Percentiles rank a stretch among this genome's conserved stretches.
Conservation (phyloP, 2,113 vertebrate species). For the Leiothrix lutea region DNA sequence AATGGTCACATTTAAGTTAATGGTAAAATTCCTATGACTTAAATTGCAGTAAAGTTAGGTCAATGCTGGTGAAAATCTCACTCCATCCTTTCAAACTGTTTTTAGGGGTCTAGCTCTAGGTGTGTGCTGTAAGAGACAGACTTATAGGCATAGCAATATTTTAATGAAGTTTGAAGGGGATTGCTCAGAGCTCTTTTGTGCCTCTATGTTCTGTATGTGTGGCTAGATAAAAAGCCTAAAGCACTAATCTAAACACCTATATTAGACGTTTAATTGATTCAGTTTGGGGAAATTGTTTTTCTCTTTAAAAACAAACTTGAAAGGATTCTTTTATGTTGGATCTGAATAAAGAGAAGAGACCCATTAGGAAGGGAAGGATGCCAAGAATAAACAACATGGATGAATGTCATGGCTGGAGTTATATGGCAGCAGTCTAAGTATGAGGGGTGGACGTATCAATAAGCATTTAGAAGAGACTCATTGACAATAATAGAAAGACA, state of each 20-base stretch:
- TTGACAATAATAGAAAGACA: background rate
- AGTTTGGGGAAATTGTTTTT: conserved; percentile 10
- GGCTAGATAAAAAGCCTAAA: conserved; percentile 19
- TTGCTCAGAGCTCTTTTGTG: background rate
- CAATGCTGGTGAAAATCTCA: background rate
- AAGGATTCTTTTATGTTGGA: background rate
- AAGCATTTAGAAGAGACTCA: background rate
- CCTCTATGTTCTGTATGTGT: background rate
- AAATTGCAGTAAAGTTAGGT: background rate
- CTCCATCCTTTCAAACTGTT: background rate
- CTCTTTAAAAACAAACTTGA: conserved; percentile 26
- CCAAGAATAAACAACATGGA: background rate
- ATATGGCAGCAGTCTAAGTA: background rate
- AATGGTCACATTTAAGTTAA: conserved; percentile 15
- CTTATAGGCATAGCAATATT: background rate
- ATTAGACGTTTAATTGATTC: conserved; percentile 39
- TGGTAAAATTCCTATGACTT: conserved; percentile 5
- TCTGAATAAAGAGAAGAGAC: conserved; percentile 12
- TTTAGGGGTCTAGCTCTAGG: background rate
- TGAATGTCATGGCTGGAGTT: conserved; percentile 4
- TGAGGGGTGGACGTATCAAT: background rate
- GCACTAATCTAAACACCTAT: background rate
- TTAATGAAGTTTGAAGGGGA: background rate
- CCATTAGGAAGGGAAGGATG: background rate
- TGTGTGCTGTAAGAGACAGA: background rate